Evolutionary conservation across 2,888 invertebrate species (phyloP).

Genomic region (Oxytorus armatus): DNA sequence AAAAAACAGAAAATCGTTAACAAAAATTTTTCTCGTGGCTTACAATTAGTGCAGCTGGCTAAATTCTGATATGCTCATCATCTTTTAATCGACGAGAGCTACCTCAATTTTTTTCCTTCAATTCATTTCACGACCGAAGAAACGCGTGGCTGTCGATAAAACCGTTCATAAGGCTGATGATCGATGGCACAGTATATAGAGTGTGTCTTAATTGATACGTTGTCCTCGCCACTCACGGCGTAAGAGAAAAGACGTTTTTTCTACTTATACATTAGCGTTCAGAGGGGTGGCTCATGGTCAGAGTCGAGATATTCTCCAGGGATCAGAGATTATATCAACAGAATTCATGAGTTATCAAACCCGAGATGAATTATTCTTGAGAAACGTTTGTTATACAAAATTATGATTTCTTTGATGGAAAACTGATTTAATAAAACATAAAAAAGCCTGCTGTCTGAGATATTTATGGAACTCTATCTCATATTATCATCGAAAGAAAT

Average conservation of each 20-base stretch:
- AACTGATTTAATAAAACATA: no score
- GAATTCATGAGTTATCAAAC: no score
- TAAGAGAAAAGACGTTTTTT: slow-evolving; percentile 5
- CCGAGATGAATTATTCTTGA: no score
- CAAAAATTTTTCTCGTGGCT: slow-evolving; percentile 4
- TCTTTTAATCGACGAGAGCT: background rate
- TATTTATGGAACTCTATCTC: no score
- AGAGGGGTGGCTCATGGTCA: background rate
- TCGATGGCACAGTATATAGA: slow-evolving; percentile 57
- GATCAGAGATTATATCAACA: slow-evolving; percentile 1
- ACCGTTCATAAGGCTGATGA: slow-evolving; percentile 32
- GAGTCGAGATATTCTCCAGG: slow-evolving; percentile 13
- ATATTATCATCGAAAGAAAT: no score
- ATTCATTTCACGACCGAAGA: slow-evolving; percentile 16
- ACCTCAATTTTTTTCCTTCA: slow-evolving; percentile 21
- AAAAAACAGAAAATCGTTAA: background rate
- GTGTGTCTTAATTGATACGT: slow-evolving; percentile 49
- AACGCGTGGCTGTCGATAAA: slow-evolving; percentile 41
- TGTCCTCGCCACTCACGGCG: slow-evolving; percentile 16
- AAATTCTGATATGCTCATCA: slow-evolving; percentile 15
- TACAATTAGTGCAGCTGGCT: slow-evolving; percentile 28
- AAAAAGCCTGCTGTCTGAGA: no score
- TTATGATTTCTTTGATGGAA: no score
- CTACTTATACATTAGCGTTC: slow-evolving; percentile 14
- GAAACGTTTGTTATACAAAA: no score